Evolutionary conservation across 53 echinoderm and acorn worm species (phyloP).

Genomic region (Arbacia lixula): DNA sequence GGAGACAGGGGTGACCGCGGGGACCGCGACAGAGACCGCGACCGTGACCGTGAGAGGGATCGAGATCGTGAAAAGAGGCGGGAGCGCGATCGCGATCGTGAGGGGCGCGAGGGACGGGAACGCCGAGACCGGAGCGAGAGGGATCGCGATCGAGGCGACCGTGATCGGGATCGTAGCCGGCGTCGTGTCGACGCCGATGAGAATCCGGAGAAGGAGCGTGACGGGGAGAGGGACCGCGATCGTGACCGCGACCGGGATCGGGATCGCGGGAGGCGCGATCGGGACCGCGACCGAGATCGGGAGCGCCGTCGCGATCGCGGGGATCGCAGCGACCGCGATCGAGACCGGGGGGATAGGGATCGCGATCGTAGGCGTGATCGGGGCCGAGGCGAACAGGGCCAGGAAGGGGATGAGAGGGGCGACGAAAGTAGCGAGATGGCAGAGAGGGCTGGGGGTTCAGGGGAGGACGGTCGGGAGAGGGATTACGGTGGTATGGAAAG

Average conservation of each 20-base stretch:
- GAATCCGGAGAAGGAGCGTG: slow-evolving; percentile 60
- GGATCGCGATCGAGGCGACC: slow-evolving; percentile 59
- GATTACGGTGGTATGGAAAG: background rate
- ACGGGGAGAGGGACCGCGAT: slow-evolving; percentile 39
- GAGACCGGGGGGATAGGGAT: slow-evolving; percentile 48
- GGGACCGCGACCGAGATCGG: slow-evolving; percentile 35
- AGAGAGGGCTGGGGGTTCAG: background rate
- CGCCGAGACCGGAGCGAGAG: slow-evolving; percentile 56
- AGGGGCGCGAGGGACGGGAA: slow-evolving; percentile 40
- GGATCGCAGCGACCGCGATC: slow-evolving; percentile 25
- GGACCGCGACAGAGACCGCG: slow-evolving; percentile 65
- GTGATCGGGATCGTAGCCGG: slow-evolving; percentile 37
- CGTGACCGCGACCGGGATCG: slow-evolving; percentile 43
- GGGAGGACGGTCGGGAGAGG: background rate
- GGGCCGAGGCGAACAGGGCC: slow-evolving; percentile 18
- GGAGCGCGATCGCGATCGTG: slow-evolving; percentile 67
- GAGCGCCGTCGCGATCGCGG: slow-evolving; percentile 63
- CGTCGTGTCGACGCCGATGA: slow-evolving; percentile 35
- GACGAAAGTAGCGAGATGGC: slow-evolving; percentile 9
- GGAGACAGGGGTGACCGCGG: slow-evolving; percentile 56
- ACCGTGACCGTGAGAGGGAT: slow-evolving; percentile 61
- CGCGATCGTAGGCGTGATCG: background rate
- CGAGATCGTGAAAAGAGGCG: slow-evolving; percentile 60
- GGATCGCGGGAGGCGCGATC: background rate
- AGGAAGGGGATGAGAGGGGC: background rate